Evolutionary conservation across 1,140 invertebrate genomes (phyloP).

Genomic region (Bombus sylvicola): DNA sequence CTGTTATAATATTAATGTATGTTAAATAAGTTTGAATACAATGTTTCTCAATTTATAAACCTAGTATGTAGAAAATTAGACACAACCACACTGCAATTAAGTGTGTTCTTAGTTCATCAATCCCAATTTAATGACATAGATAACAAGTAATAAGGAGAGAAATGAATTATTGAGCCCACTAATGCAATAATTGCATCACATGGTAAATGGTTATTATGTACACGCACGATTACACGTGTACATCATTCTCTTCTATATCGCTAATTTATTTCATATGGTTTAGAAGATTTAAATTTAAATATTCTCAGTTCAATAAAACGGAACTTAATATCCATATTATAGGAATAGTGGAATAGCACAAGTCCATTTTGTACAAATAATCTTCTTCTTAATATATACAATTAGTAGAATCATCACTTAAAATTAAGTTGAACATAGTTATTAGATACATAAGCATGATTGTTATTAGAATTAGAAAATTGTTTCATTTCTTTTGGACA

Average conservation of each 20-base stretch:
- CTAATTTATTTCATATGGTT: neutral
- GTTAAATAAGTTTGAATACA: too few relatives aligned
- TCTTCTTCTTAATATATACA: too few relatives aligned
- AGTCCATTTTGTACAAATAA: too few relatives aligned
- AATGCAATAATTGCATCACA: conserved; percentile 6
- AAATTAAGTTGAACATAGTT: too few relatives aligned
- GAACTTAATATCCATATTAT: too few relatives aligned
- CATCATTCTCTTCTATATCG: neutral
- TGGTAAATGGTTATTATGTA: neutral
- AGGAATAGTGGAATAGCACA: too few relatives aligned
- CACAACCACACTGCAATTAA: neutral
- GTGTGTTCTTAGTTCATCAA: neutral
- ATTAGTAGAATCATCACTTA: too few relatives aligned
- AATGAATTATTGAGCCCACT: conserved; percentile 5
- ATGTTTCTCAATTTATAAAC: neutral
- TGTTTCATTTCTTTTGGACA: neutral
- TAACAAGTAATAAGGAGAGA: neutral
- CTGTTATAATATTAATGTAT: too few relatives aligned
- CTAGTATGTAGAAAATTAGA: neutral
- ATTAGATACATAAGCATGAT: too few relatives aligned
- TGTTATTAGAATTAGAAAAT: too few relatives aligned
- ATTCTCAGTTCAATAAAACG: too few relatives aligned
- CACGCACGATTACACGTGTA: neutral
- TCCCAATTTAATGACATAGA: conserved; percentile 4
- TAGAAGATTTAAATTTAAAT: neutral